Evolutionary conservation across 30 jellyfish, hydroid and myxozoan species (phyloP), one percentile per base, ranked within the genome.

Genomic region (Pseudorhiza aurosa): DNA sequence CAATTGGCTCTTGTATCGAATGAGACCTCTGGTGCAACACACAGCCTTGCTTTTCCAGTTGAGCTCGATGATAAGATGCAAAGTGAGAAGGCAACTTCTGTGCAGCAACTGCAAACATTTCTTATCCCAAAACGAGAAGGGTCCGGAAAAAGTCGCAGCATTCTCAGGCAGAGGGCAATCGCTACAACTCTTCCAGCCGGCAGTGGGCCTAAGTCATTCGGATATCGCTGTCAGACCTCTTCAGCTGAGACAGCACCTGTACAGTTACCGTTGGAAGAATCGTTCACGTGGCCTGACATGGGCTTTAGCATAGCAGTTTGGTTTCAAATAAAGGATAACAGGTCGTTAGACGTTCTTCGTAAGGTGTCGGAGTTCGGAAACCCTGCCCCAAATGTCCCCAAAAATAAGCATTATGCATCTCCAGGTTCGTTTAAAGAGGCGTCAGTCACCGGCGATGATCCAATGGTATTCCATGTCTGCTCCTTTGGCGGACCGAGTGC

Each of bases 401-500:
- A 36, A 15, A 26, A 31, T 11, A 9, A 75, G 50, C 67, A 45
- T 0, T 2, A 27, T 8, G 28, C 42, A 17, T 10, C 25, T 11
- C 28, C 88, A 36, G 0, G 22, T 5, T 35, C 93, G 4, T 44
- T 73, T 12, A 18, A 39, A 19, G 59, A 56, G 39, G 63, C 29
- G 33, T 29, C 80, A 4, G 30, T 50, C 19, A 65, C 8, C 36
- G 36, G 43, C 17, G 82, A 77, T 28, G 90, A 77, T 32, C 71
- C 78, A 1, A 65, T 63, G 65, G 85, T 91, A 2, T 64, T 72
- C 22, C 97, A 93, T 46, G 32, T 93, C 17, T 81, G 96, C 50
- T 93, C 99, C 1, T 87, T 93, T 60, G 99, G 99, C 4, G 93
- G 75, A 1, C 43, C 57, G 21, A 87, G 82, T 67, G 97, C 99